These are phyloP conservation scores for Cyphomyrmex costatus DNA, from an alignment of 1,140 invertebrate genomes.

Conservation along the genomic window DNA sequence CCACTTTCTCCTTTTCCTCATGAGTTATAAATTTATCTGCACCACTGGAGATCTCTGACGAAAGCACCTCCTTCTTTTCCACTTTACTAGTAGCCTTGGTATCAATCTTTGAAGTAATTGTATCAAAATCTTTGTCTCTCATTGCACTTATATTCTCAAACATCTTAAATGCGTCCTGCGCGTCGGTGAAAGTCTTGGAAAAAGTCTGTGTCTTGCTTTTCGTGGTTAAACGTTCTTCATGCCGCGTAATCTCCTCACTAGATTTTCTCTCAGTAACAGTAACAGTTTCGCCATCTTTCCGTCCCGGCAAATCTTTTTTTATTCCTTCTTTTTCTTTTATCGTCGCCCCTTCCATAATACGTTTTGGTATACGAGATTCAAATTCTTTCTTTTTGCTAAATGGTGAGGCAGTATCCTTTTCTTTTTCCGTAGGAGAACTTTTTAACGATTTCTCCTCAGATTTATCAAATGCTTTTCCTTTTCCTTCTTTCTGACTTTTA, in stretches of 20 bases:
- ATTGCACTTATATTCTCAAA: conserved; percentile 73
- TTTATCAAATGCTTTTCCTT: conserved; percentile 48
- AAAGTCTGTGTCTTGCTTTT: conserved; percentile 76
- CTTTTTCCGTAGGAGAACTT: background rate
- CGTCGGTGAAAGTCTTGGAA: conserved; percentile 76
- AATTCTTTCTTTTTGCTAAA: conserved; percentile 76
- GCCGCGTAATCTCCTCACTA: conserved; percentile 78
- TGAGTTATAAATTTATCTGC: conserved; percentile 78
- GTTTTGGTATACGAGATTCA: conserved; percentile 82
- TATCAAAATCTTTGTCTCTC: conserved; percentile 67
- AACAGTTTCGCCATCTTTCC: conserved; percentile 68
- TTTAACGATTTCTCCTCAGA: background rate
- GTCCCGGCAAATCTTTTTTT: conserved; percentile 60
- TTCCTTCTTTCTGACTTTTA: conserved; percentile 72
- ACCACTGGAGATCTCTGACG: conserved; percentile 79
- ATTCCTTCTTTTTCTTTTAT: conserved; percentile 50
- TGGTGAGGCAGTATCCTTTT: conserved; percentile 17
- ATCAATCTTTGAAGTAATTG: conserved; percentile 80
- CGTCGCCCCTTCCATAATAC: conserved; percentile 56
- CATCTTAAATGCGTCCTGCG: conserved; percentile 73
- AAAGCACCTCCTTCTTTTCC: conserved; percentile 80
- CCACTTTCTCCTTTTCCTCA: conserved; percentile 80
- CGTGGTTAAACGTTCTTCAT: conserved; percentile 75
- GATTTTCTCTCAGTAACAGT: conserved; percentile 79
- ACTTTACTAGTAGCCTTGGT: conserved; percentile 75